A percentile compares a stretch with the other conserved stretches of the same genome.
Evolutionary conservation across 2,888 invertebrate species (phyloP).

Genomic region (Altica lythri): DNA sequence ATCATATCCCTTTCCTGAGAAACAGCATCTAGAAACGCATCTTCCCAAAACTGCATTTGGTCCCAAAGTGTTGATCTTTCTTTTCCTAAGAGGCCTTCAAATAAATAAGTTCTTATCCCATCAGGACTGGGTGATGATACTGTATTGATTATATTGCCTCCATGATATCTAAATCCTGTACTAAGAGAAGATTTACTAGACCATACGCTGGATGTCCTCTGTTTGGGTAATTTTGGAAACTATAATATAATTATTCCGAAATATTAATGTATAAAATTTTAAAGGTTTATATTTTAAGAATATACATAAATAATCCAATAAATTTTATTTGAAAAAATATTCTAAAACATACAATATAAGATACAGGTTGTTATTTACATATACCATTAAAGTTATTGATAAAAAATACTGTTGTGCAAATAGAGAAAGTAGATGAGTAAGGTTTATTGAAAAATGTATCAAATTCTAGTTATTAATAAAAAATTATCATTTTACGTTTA

Average conservation of each 20-base stretch:
- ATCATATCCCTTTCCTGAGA: constrained; percentile 98
- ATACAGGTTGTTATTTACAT: not conserved
- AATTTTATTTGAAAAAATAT: not conserved
- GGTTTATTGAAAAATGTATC: too few relatives aligned
- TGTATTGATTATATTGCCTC: constrained; percentile 82
- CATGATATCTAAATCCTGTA: constrained; percentile 84
- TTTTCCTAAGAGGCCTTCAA: constrained; percentile 84
- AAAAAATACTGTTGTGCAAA: too few relatives aligned
- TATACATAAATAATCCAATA: not conserved
- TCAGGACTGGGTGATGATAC: constrained; percentile 90
- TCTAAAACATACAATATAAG: not conserved
- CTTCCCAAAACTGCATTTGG: constrained; percentile 99
- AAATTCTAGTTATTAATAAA: too few relatives aligned
- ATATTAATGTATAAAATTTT: too few relatives aligned
- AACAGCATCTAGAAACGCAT: constrained; percentile 97
- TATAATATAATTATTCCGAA: constrained; percentile 48
- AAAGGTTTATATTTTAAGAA: too few relatives aligned
- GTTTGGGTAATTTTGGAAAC: constrained; percentile 75
- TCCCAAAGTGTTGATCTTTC: constrained; percentile 93
- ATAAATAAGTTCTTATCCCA: constrained; percentile 85
- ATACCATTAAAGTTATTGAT: too few relatives aligned
- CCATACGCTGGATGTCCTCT: constrained; percentile 87
- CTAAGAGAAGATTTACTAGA: constrained; percentile 89
- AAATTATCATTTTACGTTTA: too few relatives aligned
- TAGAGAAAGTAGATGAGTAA: too few relatives aligned